Evolutionary conservation across 2,888 invertebrate species (phyloP).

Genomic region (Aleiodes leptofemur): DNA sequence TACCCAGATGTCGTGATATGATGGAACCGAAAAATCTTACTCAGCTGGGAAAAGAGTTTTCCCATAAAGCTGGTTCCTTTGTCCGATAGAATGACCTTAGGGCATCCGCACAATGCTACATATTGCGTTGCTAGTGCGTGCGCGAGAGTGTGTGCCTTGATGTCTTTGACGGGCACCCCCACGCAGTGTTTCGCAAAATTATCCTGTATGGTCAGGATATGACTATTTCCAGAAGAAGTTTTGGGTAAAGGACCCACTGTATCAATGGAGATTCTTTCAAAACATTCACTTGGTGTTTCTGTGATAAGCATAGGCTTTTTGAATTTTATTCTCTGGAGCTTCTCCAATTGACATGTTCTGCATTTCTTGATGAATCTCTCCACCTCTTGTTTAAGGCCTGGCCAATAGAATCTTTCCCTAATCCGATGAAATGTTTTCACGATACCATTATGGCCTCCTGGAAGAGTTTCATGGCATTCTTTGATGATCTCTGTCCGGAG

Average conservation of each 20-base stretch:
- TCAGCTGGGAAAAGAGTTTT: slow-evolving; percentile 3
- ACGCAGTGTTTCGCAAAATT: slow-evolving; percentile 36
- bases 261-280: slow-evolving; percentile 4
- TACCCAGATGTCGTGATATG: too few species aligned
- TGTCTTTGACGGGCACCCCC: slow-evolving; percentile 32
- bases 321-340: too few species aligned
- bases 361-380: too few species aligned
- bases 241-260: too few species aligned
- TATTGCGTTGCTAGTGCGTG: slow-evolving; percentile 31
- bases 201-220: slow-evolving; percentile 19
- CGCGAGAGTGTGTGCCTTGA: slow-evolving; percentile 39
- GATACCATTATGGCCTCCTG: background rate
- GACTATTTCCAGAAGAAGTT: background rate
- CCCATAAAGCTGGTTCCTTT: slow-evolving; percentile 14
- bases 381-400: too few species aligned
- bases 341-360: too few species aligned
- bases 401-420: too few species aligned
- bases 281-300: background rate
- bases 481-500: background rate
- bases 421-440: background rate
- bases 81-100: slow-evolving; percentile 2
- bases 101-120: slow-evolving; percentile 54
- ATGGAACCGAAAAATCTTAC: background rate
- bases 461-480: background rate
- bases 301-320: background rate